Conservation (phyloP, 1,140 invertebrate species). For the Chelonus insularis region DNA sequence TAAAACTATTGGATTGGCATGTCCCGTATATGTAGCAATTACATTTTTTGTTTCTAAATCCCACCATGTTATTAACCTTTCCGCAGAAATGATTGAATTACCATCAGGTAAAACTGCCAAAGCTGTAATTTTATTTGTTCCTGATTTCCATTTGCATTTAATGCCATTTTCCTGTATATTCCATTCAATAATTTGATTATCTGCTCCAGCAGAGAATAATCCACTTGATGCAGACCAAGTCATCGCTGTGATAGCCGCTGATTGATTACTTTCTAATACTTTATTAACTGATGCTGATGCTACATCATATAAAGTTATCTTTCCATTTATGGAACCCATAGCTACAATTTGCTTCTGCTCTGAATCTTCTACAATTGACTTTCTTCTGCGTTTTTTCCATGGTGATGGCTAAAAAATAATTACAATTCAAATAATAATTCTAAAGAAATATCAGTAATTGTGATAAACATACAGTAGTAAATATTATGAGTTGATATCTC, state of each 20-base stretch:
- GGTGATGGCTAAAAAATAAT: slow-evolving; percentile 36
- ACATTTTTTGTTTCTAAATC: slow-evolving; percentile 64
- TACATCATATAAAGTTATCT: slow-evolving; percentile 59
- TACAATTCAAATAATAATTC: too few species aligned
- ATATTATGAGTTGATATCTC: too few species aligned
- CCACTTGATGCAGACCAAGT: slow-evolving; percentile 55
- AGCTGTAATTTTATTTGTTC: slow-evolving; percentile 68
- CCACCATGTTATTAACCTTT: slow-evolving; percentile 70
- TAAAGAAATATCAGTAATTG: too few species aligned
- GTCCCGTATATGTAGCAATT: slow-evolving; percentile 69
- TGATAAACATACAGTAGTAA: too few species aligned
- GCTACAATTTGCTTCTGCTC: slow-evolving; percentile 54
- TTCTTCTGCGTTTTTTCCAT: slow-evolving; percentile 57
- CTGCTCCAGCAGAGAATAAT: slow-evolving; percentile 62
- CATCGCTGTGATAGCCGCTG: slow-evolving; percentile 59
- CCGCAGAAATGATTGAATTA: slow-evolving; percentile 67
- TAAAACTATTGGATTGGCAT: slow-evolving; percentile 66
- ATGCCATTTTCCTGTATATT: slow-evolving; percentile 58
- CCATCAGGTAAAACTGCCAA: slow-evolving; percentile 68
- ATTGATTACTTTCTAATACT: slow-evolving; percentile 60
- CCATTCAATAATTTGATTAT: slow-evolving; percentile 60
- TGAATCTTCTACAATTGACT: slow-evolving; percentile 48
- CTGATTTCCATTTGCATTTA: slow-evolving; percentile 66
- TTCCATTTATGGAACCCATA: slow-evolving; percentile 60
- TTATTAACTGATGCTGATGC: slow-evolving; percentile 51